Evolutionary conservation across 1,140 invertebrate genomes (phyloP).

Genomic region (Sitobion miscanthi): DNA sequence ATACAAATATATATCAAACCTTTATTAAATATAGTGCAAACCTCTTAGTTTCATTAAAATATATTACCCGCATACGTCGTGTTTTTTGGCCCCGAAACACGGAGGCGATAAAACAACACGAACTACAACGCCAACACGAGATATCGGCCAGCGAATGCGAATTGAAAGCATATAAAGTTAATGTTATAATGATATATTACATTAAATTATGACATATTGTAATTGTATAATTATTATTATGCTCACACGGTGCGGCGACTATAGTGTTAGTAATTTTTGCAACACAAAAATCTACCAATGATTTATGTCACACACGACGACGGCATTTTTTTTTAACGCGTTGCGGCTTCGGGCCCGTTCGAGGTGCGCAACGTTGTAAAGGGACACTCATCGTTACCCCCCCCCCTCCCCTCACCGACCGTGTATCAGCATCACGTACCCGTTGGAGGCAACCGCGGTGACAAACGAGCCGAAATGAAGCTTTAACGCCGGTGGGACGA

Average conservation of each 20-base stretch:
- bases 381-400: neutral
- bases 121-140: neutral
- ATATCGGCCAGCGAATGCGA: neutral
- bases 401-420: neutral
- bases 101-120: neutral
- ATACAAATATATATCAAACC: too few relatives aligned
- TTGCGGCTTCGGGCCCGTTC: neutral
- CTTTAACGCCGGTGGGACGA: neutral
- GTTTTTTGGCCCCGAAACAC: neutral
- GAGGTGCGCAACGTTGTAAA: neutral
- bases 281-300: neutral
- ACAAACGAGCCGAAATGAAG: slow-evolving; percentile 39
- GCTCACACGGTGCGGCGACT: neutral
- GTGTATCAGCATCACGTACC: neutral
- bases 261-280: neutral
- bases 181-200: neutral
- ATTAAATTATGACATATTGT: too few relatives aligned
- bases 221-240: neutral
- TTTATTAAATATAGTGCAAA: neutral
- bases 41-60: neutral
- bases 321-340: neutral
- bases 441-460: neutral
- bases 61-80: neutral
- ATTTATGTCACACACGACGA: neutral
- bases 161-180: neutral